Base-by-base conservation (phyloP, 2,113 vertebrate species). In the Cardinalis cardinalis region DNA sequence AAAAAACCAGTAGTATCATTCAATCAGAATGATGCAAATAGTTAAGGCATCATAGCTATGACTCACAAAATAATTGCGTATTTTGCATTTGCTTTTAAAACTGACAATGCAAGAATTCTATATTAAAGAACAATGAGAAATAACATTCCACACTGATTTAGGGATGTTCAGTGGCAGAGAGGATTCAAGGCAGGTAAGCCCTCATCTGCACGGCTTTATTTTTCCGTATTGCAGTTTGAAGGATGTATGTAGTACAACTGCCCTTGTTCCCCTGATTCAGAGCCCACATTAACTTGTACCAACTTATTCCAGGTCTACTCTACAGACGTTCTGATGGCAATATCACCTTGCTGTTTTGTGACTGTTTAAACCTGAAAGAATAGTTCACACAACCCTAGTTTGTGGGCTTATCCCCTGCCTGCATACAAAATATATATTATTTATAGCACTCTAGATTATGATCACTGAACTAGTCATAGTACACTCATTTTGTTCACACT, bases 1-100 rank as follows among this genome's bases (percentile, higher is more conserved):
- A 20, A 65, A 48, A 69, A 59, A 0, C 2, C 2, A 40, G 12
- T 7, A 18, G 13, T 34, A 32, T 60, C 4, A 11, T 51, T 72
- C 10, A 55, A 3, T 49, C 41, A 55, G 18, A 81, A 61, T 29
- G 16, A 19, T 10, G 11, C 9, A 55, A 60, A 44, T 72, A 24
- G 10, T 66, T 25, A 55, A 36, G 46, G 29, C 5, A 23, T 59
- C 9, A 6, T 25, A 79, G 19, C 23, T 38, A 10, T 52, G 44
- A 31, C 44, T 88, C 28, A 49, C 12, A 49, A 49, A 49, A 53
- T 13, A 69, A 38, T 70, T 29, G 17, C 3, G 1, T 48, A 10
- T 80, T 48, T 85, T 53, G 1, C 24, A 38, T 80, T 64, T 59
- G 3, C 24, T 70, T 80, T 75, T 53, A 38, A 70, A 85, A 80